These are phyloP conservation scores for Heliconius ismenius DNA, from an alignment of 2,888 invertebrate genomes.

Conservation along the genomic window DNA sequence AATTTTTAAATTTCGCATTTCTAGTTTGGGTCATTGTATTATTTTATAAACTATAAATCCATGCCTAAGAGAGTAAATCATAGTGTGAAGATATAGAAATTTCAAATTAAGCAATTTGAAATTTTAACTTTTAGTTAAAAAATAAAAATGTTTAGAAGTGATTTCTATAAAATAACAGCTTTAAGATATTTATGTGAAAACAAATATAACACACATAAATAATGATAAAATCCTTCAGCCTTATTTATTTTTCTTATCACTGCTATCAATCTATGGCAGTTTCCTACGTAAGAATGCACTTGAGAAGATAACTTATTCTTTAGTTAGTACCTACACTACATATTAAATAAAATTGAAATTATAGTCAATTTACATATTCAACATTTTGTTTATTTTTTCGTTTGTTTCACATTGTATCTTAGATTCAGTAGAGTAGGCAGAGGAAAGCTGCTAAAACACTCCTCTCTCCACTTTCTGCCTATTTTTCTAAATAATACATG, in stretches of 20 bases:
- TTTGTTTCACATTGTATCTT: neutral
- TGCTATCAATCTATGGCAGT: slow-evolving; percentile 13
- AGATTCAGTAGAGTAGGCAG: neutral
- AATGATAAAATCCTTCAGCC: slow-evolving; percentile 10
- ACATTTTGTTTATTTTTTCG: neutral
- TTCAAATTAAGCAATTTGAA: too few species aligned
- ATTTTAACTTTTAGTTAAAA: too few species aligned
- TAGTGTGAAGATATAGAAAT: too few species aligned
- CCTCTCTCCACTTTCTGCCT: too few species aligned
- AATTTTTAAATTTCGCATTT: too few species aligned
- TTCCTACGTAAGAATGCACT: neutral
- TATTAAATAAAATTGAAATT: neutral
- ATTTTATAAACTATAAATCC: too few species aligned
- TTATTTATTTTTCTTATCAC: slow-evolving; percentile 18
- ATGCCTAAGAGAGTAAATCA: too few species aligned
- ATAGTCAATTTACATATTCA: neutral
- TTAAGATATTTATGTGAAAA: neutral
- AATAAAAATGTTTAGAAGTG: too few species aligned
- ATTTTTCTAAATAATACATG: neutral
- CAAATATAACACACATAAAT: neutral
- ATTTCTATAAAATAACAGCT: neutral
- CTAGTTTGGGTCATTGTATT: too few species aligned
- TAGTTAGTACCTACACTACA: neutral
- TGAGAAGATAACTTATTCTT: neutral
- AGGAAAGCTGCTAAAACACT: neutral